Percentiles rank a stretch among this genome's conserved stretches.
These are phyloP conservation scores for Dendrolimus punctatus DNA, from an alignment of 1,140 invertebrate species.

Conservation along the genomic window DNA sequence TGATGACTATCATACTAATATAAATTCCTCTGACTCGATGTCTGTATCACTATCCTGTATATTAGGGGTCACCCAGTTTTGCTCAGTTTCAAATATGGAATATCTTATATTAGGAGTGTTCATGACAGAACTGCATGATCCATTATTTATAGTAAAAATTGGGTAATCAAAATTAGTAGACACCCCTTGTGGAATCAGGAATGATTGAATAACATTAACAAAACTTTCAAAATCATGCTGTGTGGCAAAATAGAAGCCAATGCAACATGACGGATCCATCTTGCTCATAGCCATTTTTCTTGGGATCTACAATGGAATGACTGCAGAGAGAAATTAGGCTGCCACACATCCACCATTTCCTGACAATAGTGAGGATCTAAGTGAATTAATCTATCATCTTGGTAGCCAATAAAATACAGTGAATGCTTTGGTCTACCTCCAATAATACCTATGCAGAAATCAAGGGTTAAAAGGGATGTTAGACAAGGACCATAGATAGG, in stretches of 20 bases:
- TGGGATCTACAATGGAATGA: constrained; percentile 92
- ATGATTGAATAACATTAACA: constrained; percentile 77
- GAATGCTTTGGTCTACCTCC: constrained; percentile 94
- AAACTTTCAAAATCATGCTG: constrained; percentile 86
- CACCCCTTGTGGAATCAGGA: constrained; percentile 73
- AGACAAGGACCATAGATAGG: constrained; percentile 87
- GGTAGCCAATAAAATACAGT: constrained; percentile 92
- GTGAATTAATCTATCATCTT: constrained; percentile 93
- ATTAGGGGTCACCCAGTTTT: constrained; percentile 62
- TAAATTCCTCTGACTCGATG: constrained; percentile 83
- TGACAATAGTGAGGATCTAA: constrained; percentile 95
- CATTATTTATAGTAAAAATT: constrained; percentile 85
- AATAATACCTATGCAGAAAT: constrained; percentile 91
- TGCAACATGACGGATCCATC: constrained; percentile 94
- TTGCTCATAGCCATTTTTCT: constrained; percentile 88
- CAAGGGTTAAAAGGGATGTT: constrained; percentile 83
- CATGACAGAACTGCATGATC: constrained; percentile 75
- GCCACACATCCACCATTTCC: constrained; percentile 87
- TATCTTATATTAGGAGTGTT: constrained; percentile 67
- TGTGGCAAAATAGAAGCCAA: constrained; percentile 90
- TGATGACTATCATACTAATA: constrained; percentile 71
- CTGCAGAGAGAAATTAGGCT: constrained; percentile 79
- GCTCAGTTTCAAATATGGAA: constrained; percentile 71
- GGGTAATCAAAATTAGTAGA: constrained; percentile 81
- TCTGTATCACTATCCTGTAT: constrained; percentile 75